Base-by-base conservation (phyloP, 2,888 invertebrate genomes). In the Xestia c-nigrum region DNA sequence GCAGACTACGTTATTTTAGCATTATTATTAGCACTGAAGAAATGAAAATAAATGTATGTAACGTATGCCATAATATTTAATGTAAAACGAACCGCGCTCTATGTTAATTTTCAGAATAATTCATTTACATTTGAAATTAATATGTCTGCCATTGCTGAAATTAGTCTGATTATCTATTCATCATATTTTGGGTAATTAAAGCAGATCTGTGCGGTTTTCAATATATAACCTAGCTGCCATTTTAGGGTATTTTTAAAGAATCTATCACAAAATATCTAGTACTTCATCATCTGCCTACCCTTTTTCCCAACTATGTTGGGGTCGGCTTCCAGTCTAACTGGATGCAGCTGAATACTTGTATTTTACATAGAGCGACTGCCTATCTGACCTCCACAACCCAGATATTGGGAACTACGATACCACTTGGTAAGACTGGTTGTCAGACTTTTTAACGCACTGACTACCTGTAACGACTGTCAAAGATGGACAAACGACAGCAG, bases 41-140 rank as follows among this genome's bases (percentile, higher is more conserved):
- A 61, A 80, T 80, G 19, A 2, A 64, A 40, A 64, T 47, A 19
- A 16, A 55, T 19, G 0, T 55, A 63, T 5, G n/a, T 72, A 19
- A 55, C 24, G 7, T 55, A 47, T 47, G 52, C n/a, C 6, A 40
- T 63, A 52, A 47, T 16, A 31, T 70, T 47, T 47, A 40, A 74
- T 16, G 47, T 63, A 5, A 72, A 72, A 38, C 21, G 9, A 77
- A 38, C 46, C 38, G 47, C 38, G 46, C 5, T 73, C 38, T 40
- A 40, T 64, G 52, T 40, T 47, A 64, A 78, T 80, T 80, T 74
- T 55, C 63, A 21, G 81, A 80, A 78, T 64, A 46, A 80, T 80
- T 63, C 46, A 74, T 74, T 72, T 40, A 43, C 46, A 55, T 52
- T 55, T 21, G 14, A 47, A 64, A 31, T 46, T 72, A n/a, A 52